Evolutionary conservation across 2,888 invertebrate genomes (phyloP).

Genomic region (Calliphora vomitoria): DNA sequence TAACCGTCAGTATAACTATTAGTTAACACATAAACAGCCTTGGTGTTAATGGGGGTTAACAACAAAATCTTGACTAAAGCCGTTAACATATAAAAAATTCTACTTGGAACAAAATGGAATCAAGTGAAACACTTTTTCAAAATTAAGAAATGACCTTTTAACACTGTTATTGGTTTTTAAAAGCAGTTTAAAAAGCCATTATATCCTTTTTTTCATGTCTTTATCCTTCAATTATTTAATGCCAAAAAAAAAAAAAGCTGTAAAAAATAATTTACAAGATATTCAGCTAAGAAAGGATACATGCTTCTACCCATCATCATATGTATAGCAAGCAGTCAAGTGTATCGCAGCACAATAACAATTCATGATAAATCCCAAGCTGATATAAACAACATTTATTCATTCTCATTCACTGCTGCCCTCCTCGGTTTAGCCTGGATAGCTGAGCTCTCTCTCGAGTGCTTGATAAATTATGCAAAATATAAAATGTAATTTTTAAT

Average conservation of each 20-base stretch:
- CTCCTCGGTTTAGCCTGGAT: neutral
- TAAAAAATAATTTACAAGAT: neutral
- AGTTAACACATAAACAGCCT: no score
- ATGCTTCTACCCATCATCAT: neutral
- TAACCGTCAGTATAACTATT: no score
- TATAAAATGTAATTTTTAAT: constrained; percentile 38
- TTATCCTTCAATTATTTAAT: no score
- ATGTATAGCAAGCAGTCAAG: constrained; percentile 1
- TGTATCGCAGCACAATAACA: neutral
- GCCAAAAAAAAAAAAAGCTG: neutral
- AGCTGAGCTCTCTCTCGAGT: neutral
- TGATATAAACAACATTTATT: constrained; percentile 51
- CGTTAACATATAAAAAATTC: no score
- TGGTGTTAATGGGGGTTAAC: no score
- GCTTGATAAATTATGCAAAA: constrained; percentile 50
- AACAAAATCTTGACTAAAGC: no score
- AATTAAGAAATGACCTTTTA: no score
- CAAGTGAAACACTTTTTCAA: neutral
- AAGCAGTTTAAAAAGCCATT: no score
- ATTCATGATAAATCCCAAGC: constrained; percentile 41
- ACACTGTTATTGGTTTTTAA: no score
- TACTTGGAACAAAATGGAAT: neutral
- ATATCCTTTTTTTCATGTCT: no score
- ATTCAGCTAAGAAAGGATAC: constrained; percentile 10
- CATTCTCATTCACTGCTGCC: neutral